Conservation (phyloP, 2,888 invertebrate species). For the Latrodectus elegans region DNA sequence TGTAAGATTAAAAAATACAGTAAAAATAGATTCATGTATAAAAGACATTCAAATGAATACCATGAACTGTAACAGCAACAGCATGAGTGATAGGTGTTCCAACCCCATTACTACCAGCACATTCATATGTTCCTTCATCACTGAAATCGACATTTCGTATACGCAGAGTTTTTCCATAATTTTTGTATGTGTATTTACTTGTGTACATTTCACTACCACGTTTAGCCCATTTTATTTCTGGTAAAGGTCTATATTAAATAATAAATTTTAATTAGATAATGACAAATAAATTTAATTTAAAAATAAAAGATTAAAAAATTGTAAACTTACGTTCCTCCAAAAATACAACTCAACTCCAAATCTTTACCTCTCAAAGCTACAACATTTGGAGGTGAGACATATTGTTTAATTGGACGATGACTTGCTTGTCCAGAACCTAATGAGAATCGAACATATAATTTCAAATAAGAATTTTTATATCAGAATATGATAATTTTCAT, state of each 20-base stretch:
- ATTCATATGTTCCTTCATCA: slow-evolving; percentile 94
- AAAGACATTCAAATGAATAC: slow-evolving; percentile 71
- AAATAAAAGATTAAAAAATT: neutral
- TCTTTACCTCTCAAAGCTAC: slow-evolving; percentile 88
- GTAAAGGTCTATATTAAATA: slow-evolving; percentile 82
- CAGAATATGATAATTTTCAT: too few relatives aligned
- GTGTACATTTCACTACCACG: slow-evolving; percentile 81
- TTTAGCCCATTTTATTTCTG: slow-evolving; percentile 94
- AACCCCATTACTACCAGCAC: slow-evolving; percentile 93
- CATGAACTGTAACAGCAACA: slow-evolving; percentile 80
- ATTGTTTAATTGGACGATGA: slow-evolving; percentile 85
- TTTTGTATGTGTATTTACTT: slow-evolving; percentile 78
- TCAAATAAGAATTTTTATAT: too few relatives aligned
- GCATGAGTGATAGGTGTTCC: slow-evolving; percentile 89
- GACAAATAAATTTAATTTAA: neutral
- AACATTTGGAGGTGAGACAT: slow-evolving; percentile 89
- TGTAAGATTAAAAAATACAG: too few relatives aligned
- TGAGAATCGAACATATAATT: neutral
- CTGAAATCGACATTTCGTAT: slow-evolving; percentile 90
- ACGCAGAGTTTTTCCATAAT: slow-evolving; percentile 95
- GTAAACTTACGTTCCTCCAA: slow-evolving; percentile 90
- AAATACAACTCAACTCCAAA: slow-evolving; percentile 93
- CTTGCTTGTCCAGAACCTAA: slow-evolving; percentile 80
- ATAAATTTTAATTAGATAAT: neutral
- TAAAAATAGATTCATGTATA: too few relatives aligned